Evolutionary conservation across 2,888 invertebrate species (phyloP), one percentile per base, ranked within the genome.

Genomic region (Limulus polyphemus): DNA sequence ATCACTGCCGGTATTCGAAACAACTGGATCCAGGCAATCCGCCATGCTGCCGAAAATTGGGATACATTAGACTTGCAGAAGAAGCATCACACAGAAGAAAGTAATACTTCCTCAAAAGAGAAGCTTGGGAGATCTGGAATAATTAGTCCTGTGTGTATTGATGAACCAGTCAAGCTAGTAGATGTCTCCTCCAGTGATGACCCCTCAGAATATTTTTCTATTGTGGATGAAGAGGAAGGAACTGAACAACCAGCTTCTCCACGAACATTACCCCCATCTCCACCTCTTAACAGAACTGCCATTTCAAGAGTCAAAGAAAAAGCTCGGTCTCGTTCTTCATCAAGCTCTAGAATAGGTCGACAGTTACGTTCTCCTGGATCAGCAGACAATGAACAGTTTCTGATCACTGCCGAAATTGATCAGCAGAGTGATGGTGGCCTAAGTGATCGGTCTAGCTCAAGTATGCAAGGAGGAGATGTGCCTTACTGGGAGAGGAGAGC

Each of bases 21-120:
- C 59, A 92, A 90, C 75, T 95, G 94, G 95, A 84, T 94, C 74
- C 86, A 88, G 59, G 90, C 92, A 17, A 81, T 91, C 70, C 81
- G 84, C 69, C 87, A 88, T 2, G 87, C 88, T 0, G 58, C 49
- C 63, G 59, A 56, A 58, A 12, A 56, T 11, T 52, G 60, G 4
- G 16, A 57, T 9, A 32, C 32, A 2, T 1, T 32, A 7, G 32
- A 32, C 7, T 32, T 32, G 32, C 32, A 32, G 7, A 47, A 56
- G 1, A 32, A 56, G 46, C 9, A 32, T 12, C 32, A 32, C 12
- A 32, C 32, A 32, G 47, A 47, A 56, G 47, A 17, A 12, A 32
- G 7, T 32, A 32, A 32, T 32, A 7, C 32, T 32, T 32, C 32
- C 32, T 32, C 32, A 32, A 32, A 32, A 32, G 47, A 32, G 47